Conservation (phyloP, 2,888 invertebrate species). For the Lasioglossum villosulum region DNA sequence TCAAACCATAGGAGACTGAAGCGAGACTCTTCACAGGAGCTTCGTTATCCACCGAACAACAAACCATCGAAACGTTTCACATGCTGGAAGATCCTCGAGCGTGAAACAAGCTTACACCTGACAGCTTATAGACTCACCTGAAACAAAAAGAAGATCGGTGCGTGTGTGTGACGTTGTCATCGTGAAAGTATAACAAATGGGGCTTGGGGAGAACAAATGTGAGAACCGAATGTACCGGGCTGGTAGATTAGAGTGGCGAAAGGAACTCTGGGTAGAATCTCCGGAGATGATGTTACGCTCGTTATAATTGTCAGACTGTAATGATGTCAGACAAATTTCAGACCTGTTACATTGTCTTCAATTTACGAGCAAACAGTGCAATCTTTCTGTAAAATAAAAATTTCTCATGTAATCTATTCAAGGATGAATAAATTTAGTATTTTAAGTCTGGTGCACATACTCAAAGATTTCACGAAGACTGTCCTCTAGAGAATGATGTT, state of each 20-base stretch:
- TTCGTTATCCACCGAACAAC: background rate
- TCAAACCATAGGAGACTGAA: background rate
- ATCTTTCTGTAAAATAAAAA: background rate
- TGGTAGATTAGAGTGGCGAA: background rate
- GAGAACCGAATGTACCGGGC: background rate
- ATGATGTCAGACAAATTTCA: background rate
- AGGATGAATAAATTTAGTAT: background rate
- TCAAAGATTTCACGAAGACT: too few species aligned
- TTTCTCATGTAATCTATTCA: background rate
- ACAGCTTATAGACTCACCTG: conserved; percentile 22
- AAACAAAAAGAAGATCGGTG: conserved; percentile 9
- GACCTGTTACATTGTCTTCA: background rate
- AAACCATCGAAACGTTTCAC: background rate
- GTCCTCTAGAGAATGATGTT: too few species aligned
- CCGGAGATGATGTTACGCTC: background rate
- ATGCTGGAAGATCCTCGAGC: background rate
- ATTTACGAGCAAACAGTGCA: background rate
- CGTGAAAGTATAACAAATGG: conserved; percentile 7
- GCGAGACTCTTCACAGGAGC: background rate
- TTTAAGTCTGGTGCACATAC: too few species aligned
- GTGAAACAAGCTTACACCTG: background rate
- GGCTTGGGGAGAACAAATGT: conserved; percentile 3
- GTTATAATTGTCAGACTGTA: background rate
- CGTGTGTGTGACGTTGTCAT: background rate
- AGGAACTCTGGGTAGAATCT: background rate